These are phyloP conservation scores for Papilio helenus DNA, from an alignment of 1,140 invertebrate genomes.

Conservation along the genomic window DNA sequence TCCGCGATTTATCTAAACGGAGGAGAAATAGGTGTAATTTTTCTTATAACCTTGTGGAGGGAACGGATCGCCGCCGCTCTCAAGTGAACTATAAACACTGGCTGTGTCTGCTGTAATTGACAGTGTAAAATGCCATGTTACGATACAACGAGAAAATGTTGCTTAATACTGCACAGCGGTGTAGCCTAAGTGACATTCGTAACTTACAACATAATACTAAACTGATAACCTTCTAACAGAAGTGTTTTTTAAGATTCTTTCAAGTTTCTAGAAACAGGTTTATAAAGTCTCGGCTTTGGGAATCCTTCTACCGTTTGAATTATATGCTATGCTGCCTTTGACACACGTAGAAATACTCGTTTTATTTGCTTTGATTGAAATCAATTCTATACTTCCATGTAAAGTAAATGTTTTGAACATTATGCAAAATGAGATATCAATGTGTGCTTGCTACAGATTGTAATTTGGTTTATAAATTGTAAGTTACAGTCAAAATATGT, in stretches of 20 bases:
- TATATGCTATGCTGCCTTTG: too few relatives aligned
- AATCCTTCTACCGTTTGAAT: too few relatives aligned
- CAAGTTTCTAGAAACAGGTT: not conserved
- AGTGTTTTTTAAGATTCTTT: too few relatives aligned
- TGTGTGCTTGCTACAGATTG: not conserved
- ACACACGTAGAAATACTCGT: too few relatives aligned
- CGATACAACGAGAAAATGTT: constrained; percentile 5
- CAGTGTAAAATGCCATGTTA: constrained; percentile 25
- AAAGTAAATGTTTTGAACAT: not conserved
- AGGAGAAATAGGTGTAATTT: constrained; percentile 22
- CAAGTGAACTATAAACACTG: constrained; percentile 27
- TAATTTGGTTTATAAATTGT: not conserved
- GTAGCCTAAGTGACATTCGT: not conserved
- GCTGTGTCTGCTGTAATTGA: constrained; percentile 23
- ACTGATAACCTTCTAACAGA: not conserved
- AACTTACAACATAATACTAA: not conserved
- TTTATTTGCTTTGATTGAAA: too few relatives aligned
- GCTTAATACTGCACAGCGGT: not conserved
- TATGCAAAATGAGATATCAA: not conserved
- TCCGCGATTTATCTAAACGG: constrained; percentile 17
- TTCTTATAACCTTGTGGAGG: constrained; percentile 3
- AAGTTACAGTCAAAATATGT: not conserved
- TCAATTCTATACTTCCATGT: not conserved
- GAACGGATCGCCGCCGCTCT: constrained; percentile 9
- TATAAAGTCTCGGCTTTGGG: not conserved